Base-by-base conservation (phyloP, 2,888 invertebrate genomes). In the Trachelus iudaicus region DNA sequence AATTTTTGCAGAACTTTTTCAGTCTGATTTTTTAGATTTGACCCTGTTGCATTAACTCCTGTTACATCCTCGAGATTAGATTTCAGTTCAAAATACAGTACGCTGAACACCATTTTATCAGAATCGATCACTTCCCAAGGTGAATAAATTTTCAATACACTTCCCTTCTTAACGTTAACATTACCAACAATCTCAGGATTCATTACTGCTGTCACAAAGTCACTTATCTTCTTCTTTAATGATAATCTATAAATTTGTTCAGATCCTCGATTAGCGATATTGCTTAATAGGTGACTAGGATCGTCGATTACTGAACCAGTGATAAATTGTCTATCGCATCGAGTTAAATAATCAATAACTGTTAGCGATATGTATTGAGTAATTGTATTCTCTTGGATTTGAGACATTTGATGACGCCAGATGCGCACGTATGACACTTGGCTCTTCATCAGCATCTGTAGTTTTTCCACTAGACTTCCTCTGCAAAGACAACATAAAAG, bases 71-170 rank as follows among this genome's bases (percentile, higher is more conserved):
- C 76, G 1, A 75, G 31, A 35, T 79, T 73, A 1, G 75, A 9
- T 23, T 80, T 76, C n/a, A 85, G 76, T 12, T 83, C 83, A 69
- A 90, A 83, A 40, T 87, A 87, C 4, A 79, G 83, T 33, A 84
- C 83, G 75, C 84, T 86, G 4, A 90, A 23, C 9, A 84, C 75
- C 31, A 81, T 75, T 37, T 81, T 78, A 4, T 79, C 76, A 3
- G 76, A 34, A 75, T 89, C 86, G 23, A 90, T 78, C 23, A 86
- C 74, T 75, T 87, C 84, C 89, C 89, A 90, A 1, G 90, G 89
- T 1, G 85, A 85, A 80, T 87, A 88, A 77, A 90, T 81, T 75
- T 87, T 85, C 73, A 89, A 80, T 15, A 77, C 74, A 77, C 81
- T 81, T 15, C 82, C 79, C 1, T 83, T 76, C 23, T 79, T 79